Evolutionary conservation across 2,797 vertebrate species (phyloP).

Genomic region (Artibeus jamaicensis): DNA sequence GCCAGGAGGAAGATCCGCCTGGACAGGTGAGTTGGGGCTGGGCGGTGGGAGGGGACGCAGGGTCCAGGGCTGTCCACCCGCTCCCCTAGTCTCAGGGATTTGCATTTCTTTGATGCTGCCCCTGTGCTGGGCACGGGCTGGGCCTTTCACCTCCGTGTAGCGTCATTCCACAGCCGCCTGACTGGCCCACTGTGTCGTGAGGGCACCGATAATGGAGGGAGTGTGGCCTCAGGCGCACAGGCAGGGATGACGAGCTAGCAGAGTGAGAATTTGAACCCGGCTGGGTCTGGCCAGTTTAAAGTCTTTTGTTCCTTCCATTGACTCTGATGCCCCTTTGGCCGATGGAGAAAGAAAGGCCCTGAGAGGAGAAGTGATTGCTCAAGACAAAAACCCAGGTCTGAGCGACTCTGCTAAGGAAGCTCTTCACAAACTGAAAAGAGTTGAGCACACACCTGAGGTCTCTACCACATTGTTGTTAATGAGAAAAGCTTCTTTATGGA

Average conservation of each 20-base stretch:
- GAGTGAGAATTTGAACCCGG: neutral
- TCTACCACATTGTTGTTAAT: neutral
- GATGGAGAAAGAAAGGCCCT: neutral
- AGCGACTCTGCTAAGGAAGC: neutral
- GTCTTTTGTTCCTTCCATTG: neutral
- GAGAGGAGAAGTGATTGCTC: neutral
- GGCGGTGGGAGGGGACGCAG: rapidly evolving
- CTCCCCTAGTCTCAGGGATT: rapidly evolving
- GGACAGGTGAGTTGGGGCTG: slow-evolving; percentile 86
- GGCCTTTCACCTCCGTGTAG: neutral
- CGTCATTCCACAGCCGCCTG: neutral
- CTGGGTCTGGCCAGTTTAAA: neutral
- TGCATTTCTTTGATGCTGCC: neutral
- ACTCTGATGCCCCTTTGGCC: neutral
- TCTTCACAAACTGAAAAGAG: neutral
- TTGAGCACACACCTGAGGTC: too few species aligned
- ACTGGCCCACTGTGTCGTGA: rapidly evolving
- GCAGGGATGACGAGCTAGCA: neutral
- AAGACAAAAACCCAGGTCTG: neutral
- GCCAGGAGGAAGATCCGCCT: slow-evolving; percentile 96
- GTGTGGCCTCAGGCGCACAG: neutral
- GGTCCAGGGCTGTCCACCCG: neutral
- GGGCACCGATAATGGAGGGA: neutral
- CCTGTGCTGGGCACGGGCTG: neutral
- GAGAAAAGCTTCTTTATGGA: neutral